Conservation (phyloP, 2,113 vertebrate genomes). For the Empidonax alnorum region DNA sequence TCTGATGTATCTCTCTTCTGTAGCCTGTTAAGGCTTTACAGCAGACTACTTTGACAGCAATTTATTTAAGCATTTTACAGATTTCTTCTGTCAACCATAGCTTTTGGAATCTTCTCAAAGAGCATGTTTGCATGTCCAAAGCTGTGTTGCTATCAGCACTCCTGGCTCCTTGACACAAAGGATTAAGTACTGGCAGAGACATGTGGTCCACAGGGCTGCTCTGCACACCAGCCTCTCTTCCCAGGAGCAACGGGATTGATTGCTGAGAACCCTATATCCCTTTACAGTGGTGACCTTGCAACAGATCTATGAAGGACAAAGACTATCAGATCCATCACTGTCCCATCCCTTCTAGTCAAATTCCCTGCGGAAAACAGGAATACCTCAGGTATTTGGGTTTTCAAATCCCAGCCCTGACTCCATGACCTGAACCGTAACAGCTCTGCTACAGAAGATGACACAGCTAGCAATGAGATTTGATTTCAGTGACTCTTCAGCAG, state of each 20-base stretch:
- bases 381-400: background rate
- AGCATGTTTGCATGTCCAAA: background rate
- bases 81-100: background rate
- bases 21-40: background rate
- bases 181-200: background rate
- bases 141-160: background rate
- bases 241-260: background rate
- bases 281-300: background rate
- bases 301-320: background rate
- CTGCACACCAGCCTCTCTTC: background rate
- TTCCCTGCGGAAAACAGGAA: background rate
- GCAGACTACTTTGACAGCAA: background rate
- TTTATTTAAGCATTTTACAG: background rate
- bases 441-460: background rate
- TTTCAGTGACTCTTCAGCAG: background rate
- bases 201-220: background rate
- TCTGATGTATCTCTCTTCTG: background rate
- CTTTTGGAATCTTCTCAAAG: background rate
- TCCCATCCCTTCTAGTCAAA: background rate
- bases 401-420: background rate
- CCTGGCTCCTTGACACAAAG: background rate
- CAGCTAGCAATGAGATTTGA: background rate
- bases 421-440: background rate
- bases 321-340: background rate
- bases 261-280: rapidly evolving